A percentile compares a stretch with the other conserved stretches of the same genome.
These are phyloP conservation scores for Drosophila sordidapex DNA, from an alignment of 2,888 invertebrate genomes.

Conservation along the genomic window DNA sequence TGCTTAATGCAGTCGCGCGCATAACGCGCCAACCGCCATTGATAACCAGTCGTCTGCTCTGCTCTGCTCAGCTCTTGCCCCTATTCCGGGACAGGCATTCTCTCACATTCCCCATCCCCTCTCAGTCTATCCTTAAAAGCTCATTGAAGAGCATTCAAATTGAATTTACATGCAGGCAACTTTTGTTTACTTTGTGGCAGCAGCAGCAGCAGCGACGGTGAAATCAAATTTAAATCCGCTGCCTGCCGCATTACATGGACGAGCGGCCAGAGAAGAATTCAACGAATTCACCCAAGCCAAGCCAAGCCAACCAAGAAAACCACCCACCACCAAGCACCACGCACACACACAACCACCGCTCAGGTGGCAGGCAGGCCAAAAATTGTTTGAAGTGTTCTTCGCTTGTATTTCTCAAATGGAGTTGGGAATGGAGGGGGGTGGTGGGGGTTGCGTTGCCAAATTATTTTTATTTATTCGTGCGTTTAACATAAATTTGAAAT, in stretches of 20 bases:
- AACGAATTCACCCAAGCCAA: conserved; percentile 24
- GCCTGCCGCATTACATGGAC: conserved; percentile 52
- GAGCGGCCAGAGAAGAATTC: conserved; percentile 48
- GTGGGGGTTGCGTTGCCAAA: conserved; percentile 48
- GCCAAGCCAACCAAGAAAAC: conserved; percentile 15
- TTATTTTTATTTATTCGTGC: conserved; percentile 81
- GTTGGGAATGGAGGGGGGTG: not conserved
- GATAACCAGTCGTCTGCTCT: conserved; percentile 40
- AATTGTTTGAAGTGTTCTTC: conserved; percentile 70
- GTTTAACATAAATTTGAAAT: conserved; percentile 62
- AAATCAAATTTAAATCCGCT: conserved; percentile 78
- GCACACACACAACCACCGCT: conserved; percentile 21
- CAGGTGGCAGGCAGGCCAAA: conserved; percentile 55
- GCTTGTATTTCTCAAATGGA: conserved; percentile 6
- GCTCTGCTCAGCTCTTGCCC: not conserved
- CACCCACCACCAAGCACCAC: conserved; percentile 6
- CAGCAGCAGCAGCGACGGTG: conserved; percentile 26
- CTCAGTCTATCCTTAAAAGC: conserved; percentile 43
- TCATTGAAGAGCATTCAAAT: conserved; percentile 80
- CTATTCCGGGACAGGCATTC: not conserved
- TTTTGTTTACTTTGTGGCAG: conserved; percentile 70
- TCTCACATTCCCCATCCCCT: conserved; percentile 1
- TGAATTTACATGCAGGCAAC: conserved; percentile 77
- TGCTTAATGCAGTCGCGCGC: conserved; percentile 79
- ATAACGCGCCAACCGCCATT: conserved; percentile 55